phyloP scores from a whole-genome alignment of 2,888 invertebrate species.

The Drosophila neoperkinsi region DNA sequence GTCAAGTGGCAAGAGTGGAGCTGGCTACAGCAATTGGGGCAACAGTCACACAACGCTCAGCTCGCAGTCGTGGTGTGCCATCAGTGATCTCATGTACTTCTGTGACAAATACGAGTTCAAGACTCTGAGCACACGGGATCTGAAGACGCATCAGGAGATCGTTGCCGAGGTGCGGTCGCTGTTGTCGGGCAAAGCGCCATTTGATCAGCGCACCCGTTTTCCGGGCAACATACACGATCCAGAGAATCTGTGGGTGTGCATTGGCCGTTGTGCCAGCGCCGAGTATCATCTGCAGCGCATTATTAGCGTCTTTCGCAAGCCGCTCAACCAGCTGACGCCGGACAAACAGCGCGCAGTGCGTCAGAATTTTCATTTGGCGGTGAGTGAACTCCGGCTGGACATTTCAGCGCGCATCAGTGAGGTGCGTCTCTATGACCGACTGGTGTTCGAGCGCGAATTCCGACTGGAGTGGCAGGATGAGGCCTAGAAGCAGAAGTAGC shows the following conservation, averaged over 20 bases:
- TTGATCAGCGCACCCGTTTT: constrained; percentile 78
- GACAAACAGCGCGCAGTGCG: constrained; percentile 80
- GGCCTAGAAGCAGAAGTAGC: constrained; percentile 37
- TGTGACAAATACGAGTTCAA: constrained; percentile 83
- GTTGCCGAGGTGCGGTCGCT: constrained; percentile 73
- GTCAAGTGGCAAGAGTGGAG: constrained; percentile 34
- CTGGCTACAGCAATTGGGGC: constrained; percentile 77
- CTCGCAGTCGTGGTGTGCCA: constrained; percentile 78
- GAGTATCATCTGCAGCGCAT: constrained; percentile 82
- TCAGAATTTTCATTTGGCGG: constrained; percentile 82
- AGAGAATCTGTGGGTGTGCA: constrained; percentile 80
- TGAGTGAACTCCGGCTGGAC: constrained; percentile 79
- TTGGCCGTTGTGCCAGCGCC: constrained; percentile 80
- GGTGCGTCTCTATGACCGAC: constrained; percentile 77
- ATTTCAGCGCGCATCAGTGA: constrained; percentile 81
- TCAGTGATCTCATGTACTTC: constrained; percentile 81
- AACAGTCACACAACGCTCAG: constrained; percentile 72
- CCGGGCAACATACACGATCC: constrained; percentile 80
- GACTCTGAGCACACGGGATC: constrained; percentile 70
- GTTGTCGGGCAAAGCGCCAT: constrained; percentile 73
- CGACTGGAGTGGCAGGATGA: constrained; percentile 78
- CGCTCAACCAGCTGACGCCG: constrained; percentile 74
- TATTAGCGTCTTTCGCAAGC: constrained; percentile 76
- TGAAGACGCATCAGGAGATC: constrained; percentile 74
- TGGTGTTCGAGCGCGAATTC: constrained; percentile 80